Evolutionary conservation across 2,113 vertebrate species (phyloP).

Genomic region (Sinocyclocheilus anshuiensis): DNA sequence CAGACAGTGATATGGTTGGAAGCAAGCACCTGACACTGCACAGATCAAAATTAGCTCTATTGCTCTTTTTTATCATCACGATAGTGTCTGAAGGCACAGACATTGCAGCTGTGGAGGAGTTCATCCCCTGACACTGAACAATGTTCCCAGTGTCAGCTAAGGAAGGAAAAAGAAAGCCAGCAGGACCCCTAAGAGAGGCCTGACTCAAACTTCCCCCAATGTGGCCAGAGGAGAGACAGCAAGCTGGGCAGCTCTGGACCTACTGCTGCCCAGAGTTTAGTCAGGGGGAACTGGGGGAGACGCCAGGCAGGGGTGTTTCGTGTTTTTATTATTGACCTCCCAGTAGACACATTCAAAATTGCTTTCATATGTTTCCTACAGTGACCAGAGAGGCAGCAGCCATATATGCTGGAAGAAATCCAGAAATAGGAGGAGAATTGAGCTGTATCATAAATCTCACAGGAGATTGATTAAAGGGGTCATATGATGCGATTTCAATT

Average conservation of each 20-base stretch:
- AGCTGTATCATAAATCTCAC: background rate
- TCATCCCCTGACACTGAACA: background rate
- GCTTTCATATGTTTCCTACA: slow-evolving; percentile 27
- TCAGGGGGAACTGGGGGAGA: background rate
- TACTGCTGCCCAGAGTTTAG: background rate
- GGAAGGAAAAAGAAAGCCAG: slow-evolving; percentile 16
- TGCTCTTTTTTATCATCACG: background rate
- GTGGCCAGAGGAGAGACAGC: background rate
- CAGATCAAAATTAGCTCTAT: background rate
- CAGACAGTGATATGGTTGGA: background rate
- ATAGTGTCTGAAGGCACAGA: background rate
- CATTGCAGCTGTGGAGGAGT: slow-evolving; percentile 11
- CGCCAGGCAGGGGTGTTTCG: background rate
- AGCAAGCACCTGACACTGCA: background rate
- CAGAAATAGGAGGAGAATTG: background rate
- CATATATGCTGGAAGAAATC: background rate
- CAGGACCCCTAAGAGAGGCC: background rate
- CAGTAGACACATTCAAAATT: slow-evolving; percentile 6
- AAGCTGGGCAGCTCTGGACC: background rate
- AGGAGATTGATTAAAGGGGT: background rate
- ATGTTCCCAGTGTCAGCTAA: background rate
- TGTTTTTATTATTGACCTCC: slow-evolving; percentile 8
- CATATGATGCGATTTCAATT: no score
- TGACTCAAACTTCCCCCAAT: slow-evolving; percentile 14
- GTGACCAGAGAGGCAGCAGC: background rate